Evolutionary conservation across 2,888 invertebrate genomes (phyloP), one percentile per base, ranked within the genome.

Genomic region (Malthinus flaveolus): DNA sequence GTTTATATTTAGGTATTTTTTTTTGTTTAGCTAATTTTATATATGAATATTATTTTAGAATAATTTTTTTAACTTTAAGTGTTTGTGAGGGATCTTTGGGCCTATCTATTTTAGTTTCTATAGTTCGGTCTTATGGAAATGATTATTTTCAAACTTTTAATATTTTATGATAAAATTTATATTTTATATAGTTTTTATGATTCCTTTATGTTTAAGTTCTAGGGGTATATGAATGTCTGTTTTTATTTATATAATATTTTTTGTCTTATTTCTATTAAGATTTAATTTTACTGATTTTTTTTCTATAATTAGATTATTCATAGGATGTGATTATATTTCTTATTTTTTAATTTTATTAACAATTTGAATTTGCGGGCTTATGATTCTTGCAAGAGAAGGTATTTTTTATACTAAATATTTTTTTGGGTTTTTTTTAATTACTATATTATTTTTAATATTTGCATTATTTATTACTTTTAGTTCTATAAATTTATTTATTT

Each of bases 31-130:
- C 68, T 68, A 73, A 71, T 70, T 74, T 80, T 75, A 70, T 75
- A 66, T 49, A 57, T 53, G 36, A 37, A 39, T 31, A 33, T 56
- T 37, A 47, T 61, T 48, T 51, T 37, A 6, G 15, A 1, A 49
- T 47, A 32, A n/a, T 85, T 73, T 86, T 84, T 84, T 81, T 86
- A 75, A 80, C 81, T 55, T 82, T 86, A 80, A 80, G 81, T 59
- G 86, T 87, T 49, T 86, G 86, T 84, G 87, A 87, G 23, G 84
- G 85, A 0, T 83, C 82, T 66, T 82, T 87, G 78, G 86, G 85
- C 0, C 68, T 88, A 70, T 82, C 84, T 6, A 80, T 87, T 82
- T 81, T 87, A 2, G 59, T 59, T 45, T 49, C 80, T 32, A 78
- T 85, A 78, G 80, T 84, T 80, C 85, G 85, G n/a, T 79, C 79